A percentile compares a stretch with the other conserved stretches of the same genome.
phyloP scores from a whole-genome alignment of 2,113 vertebrate genomes.

The Scalopus aquaticus region DNA sequence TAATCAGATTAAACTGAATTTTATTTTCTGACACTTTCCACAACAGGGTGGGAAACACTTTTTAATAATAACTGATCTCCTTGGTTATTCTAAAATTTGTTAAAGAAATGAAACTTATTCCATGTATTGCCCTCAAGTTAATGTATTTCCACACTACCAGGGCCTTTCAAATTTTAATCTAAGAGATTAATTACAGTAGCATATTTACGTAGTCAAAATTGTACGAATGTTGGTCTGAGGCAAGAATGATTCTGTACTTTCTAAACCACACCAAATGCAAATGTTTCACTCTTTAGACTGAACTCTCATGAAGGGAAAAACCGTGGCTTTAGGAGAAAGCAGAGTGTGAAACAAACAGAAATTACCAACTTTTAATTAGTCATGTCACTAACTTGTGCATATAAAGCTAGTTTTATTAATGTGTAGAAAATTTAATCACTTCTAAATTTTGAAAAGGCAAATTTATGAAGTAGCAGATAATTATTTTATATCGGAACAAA shows the following conservation, averaged over 20 bases:
- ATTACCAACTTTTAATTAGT: background rate
- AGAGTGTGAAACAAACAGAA: background rate
- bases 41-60: background rate
- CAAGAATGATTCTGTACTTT: background rate
- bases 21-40: background rate
- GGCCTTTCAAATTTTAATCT: background rate
- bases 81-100: background rate
- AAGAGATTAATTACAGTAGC: background rate
- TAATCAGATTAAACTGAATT: background rate
- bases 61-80: background rate
- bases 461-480: background rate
- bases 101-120: background rate
- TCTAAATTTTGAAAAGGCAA: background rate
- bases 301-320: background rate
- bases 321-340: background rate
- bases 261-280: background rate
- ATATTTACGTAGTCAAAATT: background rate
- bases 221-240: background rate
- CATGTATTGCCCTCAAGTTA: background rate
- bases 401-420: background rate
- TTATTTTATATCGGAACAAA: background rate
- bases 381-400: background rate
- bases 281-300: background rate
- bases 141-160: background rate
- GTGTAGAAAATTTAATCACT: background rate